These are phyloP conservation scores for Sthenelais limicola DNA, from an alignment of 2,888 invertebrate species.

Conservation along the genomic window DNA sequence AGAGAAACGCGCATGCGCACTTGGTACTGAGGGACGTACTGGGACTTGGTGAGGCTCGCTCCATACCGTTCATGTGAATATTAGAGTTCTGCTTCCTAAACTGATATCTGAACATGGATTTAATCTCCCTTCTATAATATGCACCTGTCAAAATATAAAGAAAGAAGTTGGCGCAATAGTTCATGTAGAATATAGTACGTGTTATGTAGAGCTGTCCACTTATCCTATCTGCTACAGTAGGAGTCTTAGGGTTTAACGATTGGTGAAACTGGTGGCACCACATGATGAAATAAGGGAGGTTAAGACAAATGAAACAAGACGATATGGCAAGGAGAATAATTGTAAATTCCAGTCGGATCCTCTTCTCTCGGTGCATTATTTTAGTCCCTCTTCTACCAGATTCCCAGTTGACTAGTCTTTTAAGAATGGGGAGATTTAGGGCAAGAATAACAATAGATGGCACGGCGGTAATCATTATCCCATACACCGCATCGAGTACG, in stretches of 20 bases:
- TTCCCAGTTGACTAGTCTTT: conserved; percentile 55
- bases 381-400: conserved; percentile 32
- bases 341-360: conserved; percentile 60
- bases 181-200: conserved; percentile 49
- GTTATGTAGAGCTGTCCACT: conserved; percentile 39
- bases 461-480: conserved; percentile 51
- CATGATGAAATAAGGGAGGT: conserved; percentile 65
- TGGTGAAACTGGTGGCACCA: conserved; percentile 57
- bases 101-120: conserved; percentile 39
- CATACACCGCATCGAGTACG: conserved; percentile 64
- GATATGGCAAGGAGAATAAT: conserved; percentile 66
- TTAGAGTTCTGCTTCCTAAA: conserved; percentile 23
- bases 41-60: conserved; percentile 15
- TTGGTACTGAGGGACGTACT: conserved; percentile 27
- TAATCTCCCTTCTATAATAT: conserved; percentile 63
- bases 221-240: conserved; percentile 29
- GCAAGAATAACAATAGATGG: conserved; percentile 48
- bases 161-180: conserved; percentile 67
- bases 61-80: neutral
- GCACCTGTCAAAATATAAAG: conserved; percentile 66
- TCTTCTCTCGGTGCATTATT: conserved; percentile 40
- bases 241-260: conserved; percentile 31
- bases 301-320: conserved; percentile 65
- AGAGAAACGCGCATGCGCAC: conserved; percentile 17
- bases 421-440: conserved; percentile 64